These are phyloP conservation scores for Equus quagga DNA, from an alignment of 2,113 vertebrate species.

Conservation along the genomic window DNA sequence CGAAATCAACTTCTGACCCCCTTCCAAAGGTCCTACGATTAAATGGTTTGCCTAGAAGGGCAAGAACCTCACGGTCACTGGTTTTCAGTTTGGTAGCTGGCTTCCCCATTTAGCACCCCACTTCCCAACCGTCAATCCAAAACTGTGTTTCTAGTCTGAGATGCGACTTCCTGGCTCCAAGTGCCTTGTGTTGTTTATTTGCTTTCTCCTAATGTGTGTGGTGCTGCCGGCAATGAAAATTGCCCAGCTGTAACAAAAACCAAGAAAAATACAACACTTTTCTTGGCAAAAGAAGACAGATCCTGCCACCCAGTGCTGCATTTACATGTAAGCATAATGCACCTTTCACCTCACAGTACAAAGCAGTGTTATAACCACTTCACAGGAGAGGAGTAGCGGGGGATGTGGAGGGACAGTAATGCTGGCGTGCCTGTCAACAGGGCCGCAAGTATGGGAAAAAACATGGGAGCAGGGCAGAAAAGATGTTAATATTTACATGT, in stretches of 20 bases:
- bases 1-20: constrained; percentile 18
- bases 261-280: constrained; percentile 54
- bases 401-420: neutral
- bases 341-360: neutral
- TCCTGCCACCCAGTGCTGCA: neutral
- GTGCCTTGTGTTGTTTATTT: constrained; percentile 57
- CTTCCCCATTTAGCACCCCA: neutral
- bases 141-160: neutral
- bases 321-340: neutral
- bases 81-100: neutral
- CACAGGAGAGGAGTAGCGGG: neutral
- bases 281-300: constrained; percentile 40
- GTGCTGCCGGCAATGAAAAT: neutral
- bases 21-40: neutral
- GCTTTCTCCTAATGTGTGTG: constrained; percentile 42
- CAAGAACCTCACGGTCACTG: neutral
- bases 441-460: neutral
- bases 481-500: neutral
- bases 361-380: neutral
- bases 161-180: constrained; percentile 59
- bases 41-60: neutral
- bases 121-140: neutral
- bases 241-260: constrained; percentile 23
- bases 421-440: neutral
- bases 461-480: neutral